phyloP scores from a whole-genome alignment of 1,140 invertebrate species.

The Sinonovacula constricta region DNA sequence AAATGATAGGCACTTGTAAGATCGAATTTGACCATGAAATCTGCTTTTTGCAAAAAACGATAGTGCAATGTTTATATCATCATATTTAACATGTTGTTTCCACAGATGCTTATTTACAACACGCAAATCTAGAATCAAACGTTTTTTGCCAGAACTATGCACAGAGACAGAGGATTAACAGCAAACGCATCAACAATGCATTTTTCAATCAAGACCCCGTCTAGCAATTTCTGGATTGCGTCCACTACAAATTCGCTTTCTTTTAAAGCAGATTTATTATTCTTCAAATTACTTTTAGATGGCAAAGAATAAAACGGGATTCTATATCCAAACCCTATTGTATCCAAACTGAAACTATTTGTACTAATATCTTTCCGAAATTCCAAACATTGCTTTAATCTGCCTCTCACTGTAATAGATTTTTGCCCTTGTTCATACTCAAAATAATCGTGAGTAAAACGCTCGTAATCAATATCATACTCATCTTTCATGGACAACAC shows the following conservation, averaged over 20 bases:
- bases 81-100: neutral
- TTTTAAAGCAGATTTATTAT: conserved; percentile 26
- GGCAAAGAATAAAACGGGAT: conserved; percentile 31
- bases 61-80: neutral
- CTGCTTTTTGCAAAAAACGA: neutral
- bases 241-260: conserved; percentile 23
- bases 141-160: neutral
- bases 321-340: conserved; percentile 39
- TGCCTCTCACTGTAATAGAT: conserved; percentile 4
- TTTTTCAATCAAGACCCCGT: conserved; percentile 29
- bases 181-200: conserved; percentile 10
- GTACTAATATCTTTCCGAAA: conserved; percentile 41
- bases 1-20: neutral
- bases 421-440: conserved; percentile 21
- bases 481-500: conserved; percentile 12
- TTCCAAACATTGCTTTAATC: conserved; percentile 21
- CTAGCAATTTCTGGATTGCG: conserved; percentile 24
- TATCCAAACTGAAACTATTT: conserved; percentile 31
- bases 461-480: conserved; percentile 3
- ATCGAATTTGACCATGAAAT: neutral
- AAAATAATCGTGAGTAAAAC: conserved; percentile 13
- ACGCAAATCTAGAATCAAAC: neutral
- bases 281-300: neutral
- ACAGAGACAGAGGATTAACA: conserved; percentile 39
- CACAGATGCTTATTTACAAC: conserved; percentile 3